Conservation (phyloP, 23 tunicate genomes). For the Trididemnum clinides region DNA sequence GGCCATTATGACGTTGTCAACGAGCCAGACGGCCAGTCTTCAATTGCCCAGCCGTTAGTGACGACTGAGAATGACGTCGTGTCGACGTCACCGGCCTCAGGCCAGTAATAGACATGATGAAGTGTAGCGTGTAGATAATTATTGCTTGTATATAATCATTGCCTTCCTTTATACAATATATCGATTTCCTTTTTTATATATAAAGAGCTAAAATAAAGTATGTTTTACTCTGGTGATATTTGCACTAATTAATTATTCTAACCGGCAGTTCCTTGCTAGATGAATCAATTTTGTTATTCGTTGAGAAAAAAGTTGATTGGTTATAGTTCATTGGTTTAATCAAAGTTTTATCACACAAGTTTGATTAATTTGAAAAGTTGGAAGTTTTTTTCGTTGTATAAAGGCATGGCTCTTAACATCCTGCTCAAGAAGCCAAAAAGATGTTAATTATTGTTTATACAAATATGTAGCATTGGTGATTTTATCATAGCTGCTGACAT, state of each 20-base stretch:
- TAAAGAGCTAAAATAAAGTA: slow-evolving; percentile 19
- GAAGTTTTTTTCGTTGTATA: slow-evolving; percentile 29
- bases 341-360: not conserved
- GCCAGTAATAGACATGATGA: slow-evolving; percentile 33
- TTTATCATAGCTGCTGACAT: no score
- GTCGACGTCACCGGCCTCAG: slow-evolving; percentile 70
- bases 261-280: slow-evolving; percentile 1
- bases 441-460: not conserved
- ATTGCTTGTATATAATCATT: slow-evolving; percentile 39
- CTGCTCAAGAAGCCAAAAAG: not conserved
- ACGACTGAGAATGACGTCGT: slow-evolving; percentile 56
- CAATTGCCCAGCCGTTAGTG: slow-evolving; percentile 46
- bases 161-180: slow-evolving; percentile 38
- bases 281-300: slow-evolving; percentile 42
- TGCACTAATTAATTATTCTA: slow-evolving; percentile 39
- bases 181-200: slow-evolving; percentile 9
- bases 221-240: slow-evolving; percentile 17
- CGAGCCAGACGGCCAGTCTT: slow-evolving; percentile 31
- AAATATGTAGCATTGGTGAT: no score
- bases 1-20: slow-evolving; percentile 34
- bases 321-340: slow-evolving; percentile 19
- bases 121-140: not conserved
- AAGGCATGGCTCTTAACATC: not conserved
- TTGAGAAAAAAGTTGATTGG: slow-evolving; percentile 11
- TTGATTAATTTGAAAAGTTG: slow-evolving; percentile 22